Evolutionary conservation across 2,888 invertebrate species (phyloP).

Genomic region (Leucophenga maculata): DNA sequence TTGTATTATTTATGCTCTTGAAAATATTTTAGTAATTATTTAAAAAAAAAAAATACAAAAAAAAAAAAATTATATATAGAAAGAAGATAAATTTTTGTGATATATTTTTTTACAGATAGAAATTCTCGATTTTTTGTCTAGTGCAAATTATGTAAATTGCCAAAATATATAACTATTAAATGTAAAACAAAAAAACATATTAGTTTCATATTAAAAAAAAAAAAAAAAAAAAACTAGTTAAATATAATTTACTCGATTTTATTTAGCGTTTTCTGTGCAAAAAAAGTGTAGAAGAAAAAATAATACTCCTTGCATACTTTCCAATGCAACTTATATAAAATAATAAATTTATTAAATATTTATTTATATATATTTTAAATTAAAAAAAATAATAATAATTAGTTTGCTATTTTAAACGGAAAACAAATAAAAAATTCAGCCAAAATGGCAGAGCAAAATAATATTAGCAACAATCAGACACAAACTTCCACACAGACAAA

Average conservation of each 20-base stretch:
- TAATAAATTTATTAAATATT: slow-evolving; percentile 36
- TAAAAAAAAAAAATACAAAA: not conserved
- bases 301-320: not conserved
- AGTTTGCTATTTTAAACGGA: not conserved
- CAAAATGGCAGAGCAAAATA: slow-evolving; percentile 14
- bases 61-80: not conserved
- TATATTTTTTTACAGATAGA: not conserved
- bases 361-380: slow-evolving; percentile 43
- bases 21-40: not conserved
- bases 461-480: slow-evolving; percentile 37
- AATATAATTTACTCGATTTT: slow-evolving; percentile 43
- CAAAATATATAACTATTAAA: slow-evolving; percentile 32
- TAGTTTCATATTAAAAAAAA: not conserved
- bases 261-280: not conserved
- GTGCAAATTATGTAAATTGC: too few relatives aligned
- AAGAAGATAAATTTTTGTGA: not conserved
- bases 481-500: slow-evolving; percentile 32
- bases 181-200: slow-evolving; percentile 26
- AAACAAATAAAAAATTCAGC: not conserved
- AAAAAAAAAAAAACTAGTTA: slow-evolving; percentile 19
- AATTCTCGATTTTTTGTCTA: too few relatives aligned
- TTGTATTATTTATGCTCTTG: not conserved
- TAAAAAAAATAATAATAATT: slow-evolving; percentile 23
- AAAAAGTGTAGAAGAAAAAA: too few relatives aligned
- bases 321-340: slow-evolving; percentile 26